A percentile compares a stretch with the other conserved stretches of the same genome.
These are phyloP conservation scores for Aphrocallistes beatrix DNA, from an alignment of 37 sponge, comb jelly and placozoan genomes.

Conservation along the genomic window DNA sequence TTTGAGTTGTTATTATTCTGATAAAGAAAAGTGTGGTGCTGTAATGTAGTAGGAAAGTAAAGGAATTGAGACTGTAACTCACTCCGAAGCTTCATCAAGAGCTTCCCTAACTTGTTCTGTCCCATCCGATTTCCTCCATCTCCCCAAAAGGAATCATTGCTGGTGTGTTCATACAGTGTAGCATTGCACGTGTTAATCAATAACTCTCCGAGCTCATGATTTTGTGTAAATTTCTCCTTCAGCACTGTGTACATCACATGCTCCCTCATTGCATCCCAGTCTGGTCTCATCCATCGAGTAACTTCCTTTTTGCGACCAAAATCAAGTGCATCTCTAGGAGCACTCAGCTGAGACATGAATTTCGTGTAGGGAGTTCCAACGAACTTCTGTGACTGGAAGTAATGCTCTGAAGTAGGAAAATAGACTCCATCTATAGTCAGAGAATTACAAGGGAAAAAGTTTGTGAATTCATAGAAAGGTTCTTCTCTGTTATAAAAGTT, in stretches of 20 bases:
- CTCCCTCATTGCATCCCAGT: neutral
- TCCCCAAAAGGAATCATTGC: neutral
- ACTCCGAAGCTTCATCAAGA: neutral
- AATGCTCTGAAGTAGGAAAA: constrained; percentile 12
- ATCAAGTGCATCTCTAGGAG: neutral
- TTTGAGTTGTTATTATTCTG: too few relatives aligned
- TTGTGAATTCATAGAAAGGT: constrained; percentile 15
- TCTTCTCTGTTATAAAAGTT: neutral
- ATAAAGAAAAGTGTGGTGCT: neutral
- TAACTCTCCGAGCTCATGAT: neutral
- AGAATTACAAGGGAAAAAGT: neutral
- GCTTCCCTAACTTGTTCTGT: neutral
- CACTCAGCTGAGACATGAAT: neutral
- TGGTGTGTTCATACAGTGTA: neutral
- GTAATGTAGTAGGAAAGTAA: neutral
- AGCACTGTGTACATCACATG: neutral
- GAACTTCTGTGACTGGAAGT: constrained; percentile 18
- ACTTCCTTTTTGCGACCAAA: neutral
- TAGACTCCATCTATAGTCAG: neutral
- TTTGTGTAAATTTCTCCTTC: neutral
- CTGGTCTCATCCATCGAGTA: neutral
- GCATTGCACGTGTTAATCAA: neutral
- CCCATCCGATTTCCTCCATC: neutral
- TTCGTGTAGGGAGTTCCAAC: neutral
- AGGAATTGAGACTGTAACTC: neutral